A percentile compares a stretch with the other conserved stretches of the same genome.
Evolutionary conservation across 2,888 invertebrate genomes (phyloP).

Genomic region (Apotomis betuletana): DNA sequence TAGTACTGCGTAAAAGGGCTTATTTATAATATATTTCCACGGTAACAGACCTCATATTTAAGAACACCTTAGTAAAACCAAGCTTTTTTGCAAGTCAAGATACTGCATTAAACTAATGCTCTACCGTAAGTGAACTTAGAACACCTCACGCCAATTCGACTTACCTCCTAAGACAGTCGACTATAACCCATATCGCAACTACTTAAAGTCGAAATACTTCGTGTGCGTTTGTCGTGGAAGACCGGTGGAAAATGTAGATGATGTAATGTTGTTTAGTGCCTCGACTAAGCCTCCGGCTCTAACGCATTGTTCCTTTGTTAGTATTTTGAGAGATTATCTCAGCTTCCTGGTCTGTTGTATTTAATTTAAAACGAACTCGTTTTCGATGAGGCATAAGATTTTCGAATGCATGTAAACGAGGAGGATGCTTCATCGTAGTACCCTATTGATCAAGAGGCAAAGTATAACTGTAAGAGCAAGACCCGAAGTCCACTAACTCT

Average conservation of each 20-base stretch:
- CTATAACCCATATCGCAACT: slow-evolving; percentile 6
- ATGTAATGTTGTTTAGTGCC: slow-evolving; percentile 33
- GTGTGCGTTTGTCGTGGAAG: not conserved
- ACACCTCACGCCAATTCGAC: slow-evolving; percentile 1
- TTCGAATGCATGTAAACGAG: no score
- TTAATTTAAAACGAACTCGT: not conserved
- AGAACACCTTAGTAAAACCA: no score
- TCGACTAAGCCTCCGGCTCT: slow-evolving; percentile 28
- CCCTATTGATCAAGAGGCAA: no score
- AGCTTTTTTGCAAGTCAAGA: not conserved
- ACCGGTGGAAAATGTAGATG: slow-evolving; percentile 27
- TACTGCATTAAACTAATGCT: not conserved
- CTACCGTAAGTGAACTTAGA: slow-evolving; percentile 21
- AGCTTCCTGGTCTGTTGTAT: slow-evolving; percentile 27
- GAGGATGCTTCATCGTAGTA: no score
- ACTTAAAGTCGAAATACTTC: not conserved
- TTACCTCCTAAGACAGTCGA: not conserved
- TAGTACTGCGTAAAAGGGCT: no score
- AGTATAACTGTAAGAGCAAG: no score
- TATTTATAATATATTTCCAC: no score
- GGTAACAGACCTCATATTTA: not conserved
- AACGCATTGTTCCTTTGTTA: slow-evolving; percentile 40
- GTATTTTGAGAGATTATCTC: slow-evolving; percentile 40
- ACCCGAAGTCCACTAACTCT: no score
- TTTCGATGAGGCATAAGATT: not conserved